A percentile compares a stretch with the other conserved stretches of the same genome.
These are phyloP conservation scores for Pithecia hirsuta DNA, from an alignment of 2,797 vertebrate genomes.

Conservation along the genomic window DNA sequence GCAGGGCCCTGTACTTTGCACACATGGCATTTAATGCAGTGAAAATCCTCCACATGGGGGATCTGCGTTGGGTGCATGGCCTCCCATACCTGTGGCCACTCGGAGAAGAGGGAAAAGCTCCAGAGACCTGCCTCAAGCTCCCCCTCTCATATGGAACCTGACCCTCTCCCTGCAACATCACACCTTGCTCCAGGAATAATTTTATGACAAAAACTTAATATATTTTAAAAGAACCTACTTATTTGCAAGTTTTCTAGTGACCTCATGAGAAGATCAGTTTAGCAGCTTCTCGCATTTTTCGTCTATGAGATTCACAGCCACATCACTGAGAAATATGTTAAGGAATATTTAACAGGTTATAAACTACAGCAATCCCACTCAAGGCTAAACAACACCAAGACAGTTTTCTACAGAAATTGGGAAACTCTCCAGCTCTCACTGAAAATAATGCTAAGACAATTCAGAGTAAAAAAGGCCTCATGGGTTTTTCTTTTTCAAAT, in stretches of 20 bases:
- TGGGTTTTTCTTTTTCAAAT: not conserved
- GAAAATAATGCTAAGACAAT: not conserved
- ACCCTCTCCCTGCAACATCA: not conserved
- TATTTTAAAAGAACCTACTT: not conserved
- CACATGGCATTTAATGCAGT: accelerated
- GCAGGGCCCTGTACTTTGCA: accelerated
- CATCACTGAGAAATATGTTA: accelerated
- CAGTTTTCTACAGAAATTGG: not conserved
- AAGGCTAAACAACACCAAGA: too few species aligned
- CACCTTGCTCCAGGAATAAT: not conserved
- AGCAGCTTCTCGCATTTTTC: accelerated
- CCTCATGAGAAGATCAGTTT: accelerated
- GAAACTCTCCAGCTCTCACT: not conserved
- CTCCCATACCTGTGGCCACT: not conserved
- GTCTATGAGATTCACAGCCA: not conserved
- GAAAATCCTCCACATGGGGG: accelerated
- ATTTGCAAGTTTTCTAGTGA: too few species aligned
- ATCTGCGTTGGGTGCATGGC: accelerated
- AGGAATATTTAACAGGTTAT: accelerated
- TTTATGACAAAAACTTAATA: not conserved
- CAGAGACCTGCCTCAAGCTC: accelerated
- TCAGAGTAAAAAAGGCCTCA: not conserved
- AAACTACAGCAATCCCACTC: accelerated
- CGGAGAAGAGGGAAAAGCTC: not conserved
- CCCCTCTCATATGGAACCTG: accelerated